phyloP scores from a whole-genome alignment of 2,888 invertebrate genomes.

The Lithophane ornitopus region DNA sequence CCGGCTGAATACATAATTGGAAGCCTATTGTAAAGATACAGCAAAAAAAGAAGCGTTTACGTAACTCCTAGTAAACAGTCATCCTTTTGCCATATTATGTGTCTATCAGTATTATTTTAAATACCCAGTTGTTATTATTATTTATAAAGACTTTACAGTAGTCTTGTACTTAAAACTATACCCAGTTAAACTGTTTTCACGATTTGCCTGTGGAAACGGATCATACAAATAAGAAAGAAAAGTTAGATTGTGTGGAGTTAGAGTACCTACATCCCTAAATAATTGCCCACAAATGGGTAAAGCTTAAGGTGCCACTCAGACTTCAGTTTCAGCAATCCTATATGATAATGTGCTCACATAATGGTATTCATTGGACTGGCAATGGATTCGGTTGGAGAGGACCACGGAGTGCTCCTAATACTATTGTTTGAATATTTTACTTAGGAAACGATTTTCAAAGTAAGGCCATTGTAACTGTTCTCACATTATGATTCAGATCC shows the following conservation, averaged over 20 bases:
- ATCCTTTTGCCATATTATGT: not conserved
- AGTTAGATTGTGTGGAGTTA: not conserved
- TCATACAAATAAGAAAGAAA: not conserved
- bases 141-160: not conserved
- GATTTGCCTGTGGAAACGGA: not conserved
- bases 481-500: not conserved
- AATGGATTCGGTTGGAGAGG: slow-evolving; percentile 13
- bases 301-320: slow-evolving; percentile 22
- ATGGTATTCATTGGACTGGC: slow-evolving; percentile 53
- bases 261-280: not conserved
- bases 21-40: not conserved
- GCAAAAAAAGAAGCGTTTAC: not conserved
- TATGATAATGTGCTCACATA: slow-evolving; percentile 49
- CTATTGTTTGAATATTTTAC: slow-evolving; percentile 46
- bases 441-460: slow-evolving; percentile 18
- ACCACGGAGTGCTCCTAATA: slow-evolving; percentile 21
- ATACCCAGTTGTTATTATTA: not conserved
- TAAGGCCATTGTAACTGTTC: not conserved
- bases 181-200: not conserved
- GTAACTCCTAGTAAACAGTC: not conserved
- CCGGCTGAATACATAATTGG: not conserved
- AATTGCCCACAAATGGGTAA: slow-evolving; percentile 24
- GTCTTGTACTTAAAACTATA: not conserved
- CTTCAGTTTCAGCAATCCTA: slow-evolving; percentile 37
- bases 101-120: not conserved